These are phyloP conservation scores for Heliangelus exortis DNA, from an alignment of 2,797 vertebrate species.

Conservation along the genomic window DNA sequence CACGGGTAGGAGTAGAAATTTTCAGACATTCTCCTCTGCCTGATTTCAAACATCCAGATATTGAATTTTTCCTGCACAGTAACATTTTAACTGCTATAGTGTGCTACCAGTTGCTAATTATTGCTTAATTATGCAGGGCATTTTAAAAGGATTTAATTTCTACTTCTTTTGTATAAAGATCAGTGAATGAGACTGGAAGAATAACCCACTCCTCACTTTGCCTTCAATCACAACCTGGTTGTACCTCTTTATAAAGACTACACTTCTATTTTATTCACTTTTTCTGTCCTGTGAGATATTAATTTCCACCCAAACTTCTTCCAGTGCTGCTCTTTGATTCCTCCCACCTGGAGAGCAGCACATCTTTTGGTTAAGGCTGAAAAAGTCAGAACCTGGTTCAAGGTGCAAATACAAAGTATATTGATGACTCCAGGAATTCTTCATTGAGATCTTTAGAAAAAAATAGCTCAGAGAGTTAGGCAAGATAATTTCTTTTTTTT, in stretches of 20 bases:
- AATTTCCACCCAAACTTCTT: not conserved
- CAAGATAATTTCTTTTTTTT: not conserved
- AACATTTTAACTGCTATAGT: not conserved
- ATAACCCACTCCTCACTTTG: not conserved
- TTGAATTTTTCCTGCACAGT: not conserved
- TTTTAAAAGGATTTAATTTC: not conserved
- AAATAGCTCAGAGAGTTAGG: not conserved
- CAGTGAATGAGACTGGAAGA: not conserved
- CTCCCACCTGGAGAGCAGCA: not conserved
- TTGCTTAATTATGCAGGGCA: not conserved
- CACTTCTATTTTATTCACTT: fast-evolving
- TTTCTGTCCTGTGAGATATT: not conserved
- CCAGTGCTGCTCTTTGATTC: not conserved
- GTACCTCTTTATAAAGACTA: not conserved
- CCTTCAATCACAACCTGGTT: not conserved
- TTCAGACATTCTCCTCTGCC: fast-evolving
- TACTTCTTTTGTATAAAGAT: not conserved
- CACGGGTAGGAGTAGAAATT: not conserved
- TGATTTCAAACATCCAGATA: not conserved
- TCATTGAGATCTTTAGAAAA: not conserved
- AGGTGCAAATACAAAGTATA: not conserved
- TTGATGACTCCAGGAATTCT: not conserved
- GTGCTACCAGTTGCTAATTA: not conserved
- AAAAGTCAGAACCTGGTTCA: not conserved
- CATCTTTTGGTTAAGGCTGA: not conserved